Percentiles rank a stretch among this genome's conserved stretches.
Evolutionary conservation across 2,888 invertebrate genomes (phyloP).

Genomic region (Philereme transversata): DNA sequence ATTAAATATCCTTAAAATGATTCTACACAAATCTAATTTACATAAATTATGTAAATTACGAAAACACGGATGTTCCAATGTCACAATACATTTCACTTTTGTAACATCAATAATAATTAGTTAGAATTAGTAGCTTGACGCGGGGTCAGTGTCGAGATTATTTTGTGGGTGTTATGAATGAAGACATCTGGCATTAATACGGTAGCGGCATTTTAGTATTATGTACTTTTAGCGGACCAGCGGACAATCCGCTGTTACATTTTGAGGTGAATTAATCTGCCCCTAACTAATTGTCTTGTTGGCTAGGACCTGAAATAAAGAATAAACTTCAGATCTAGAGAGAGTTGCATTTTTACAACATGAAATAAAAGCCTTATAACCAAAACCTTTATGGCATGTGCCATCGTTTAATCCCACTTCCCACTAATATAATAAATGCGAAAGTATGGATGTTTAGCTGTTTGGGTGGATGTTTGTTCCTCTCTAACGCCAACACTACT

Average conservation of each 20-base stretch:
- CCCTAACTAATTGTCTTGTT: too few relatives aligned
- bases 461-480: too few relatives aligned
- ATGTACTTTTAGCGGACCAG: slow-evolving; percentile 16
- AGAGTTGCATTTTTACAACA: too few relatives aligned
- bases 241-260: slow-evolving; percentile 4
- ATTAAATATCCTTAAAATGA: slow-evolving; percentile 11
- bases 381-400: too few relatives aligned
- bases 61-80: slow-evolving; percentile 21
- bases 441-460: too few relatives aligned
- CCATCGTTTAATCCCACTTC: too few relatives aligned
- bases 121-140: slow-evolving; percentile 11
- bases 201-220: slow-evolving; percentile 18
- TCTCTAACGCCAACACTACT: too few relatives aligned
- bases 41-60: slow-evolving; percentile 25
- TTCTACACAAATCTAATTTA: slow-evolving; percentile 7
- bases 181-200: slow-evolving; percentile 23
- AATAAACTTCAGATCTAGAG: too few relatives aligned
- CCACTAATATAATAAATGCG: too few relatives aligned
- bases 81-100: slow-evolving; percentile 33
- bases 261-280: not conserved
- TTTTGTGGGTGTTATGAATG: slow-evolving; percentile 17
- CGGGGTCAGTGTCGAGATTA: slow-evolving; percentile 23
- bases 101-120: slow-evolving; percentile 32
- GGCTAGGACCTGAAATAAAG: too few relatives aligned
- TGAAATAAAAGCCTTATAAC: too few relatives aligned